Evolutionary conservation across 2,888 invertebrate species (phyloP).

Genomic region (Xestia xanthographa): DNA sequence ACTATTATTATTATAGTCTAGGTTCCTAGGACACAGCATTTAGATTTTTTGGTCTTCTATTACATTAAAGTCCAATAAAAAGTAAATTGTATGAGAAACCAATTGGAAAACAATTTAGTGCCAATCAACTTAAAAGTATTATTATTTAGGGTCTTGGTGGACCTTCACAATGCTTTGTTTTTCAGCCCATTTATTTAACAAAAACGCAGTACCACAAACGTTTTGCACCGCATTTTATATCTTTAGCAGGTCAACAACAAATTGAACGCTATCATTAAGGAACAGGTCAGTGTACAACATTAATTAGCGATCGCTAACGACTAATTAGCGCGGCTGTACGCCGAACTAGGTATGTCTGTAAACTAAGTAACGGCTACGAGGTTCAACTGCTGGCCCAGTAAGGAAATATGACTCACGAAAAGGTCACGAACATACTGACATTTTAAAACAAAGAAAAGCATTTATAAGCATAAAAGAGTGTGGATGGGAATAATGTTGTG

Average conservation of each 20-base stretch:
- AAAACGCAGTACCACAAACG: neutral
- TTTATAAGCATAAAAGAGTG: constrained; percentile 21
- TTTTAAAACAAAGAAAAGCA: constrained; percentile 71
- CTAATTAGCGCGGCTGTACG: constrained; percentile 71
- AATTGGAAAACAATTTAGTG: constrained; percentile 3
- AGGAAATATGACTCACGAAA: constrained; percentile 79
- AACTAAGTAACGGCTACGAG: constrained; percentile 63
- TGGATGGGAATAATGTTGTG: neutral
- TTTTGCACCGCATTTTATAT: constrained; percentile 6
- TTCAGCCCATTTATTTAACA: neutral
- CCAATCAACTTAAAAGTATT: too few species aligned
- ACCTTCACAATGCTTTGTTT: neutral
- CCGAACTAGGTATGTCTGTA: constrained; percentile 51
- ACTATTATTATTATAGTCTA: neutral
- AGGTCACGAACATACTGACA: constrained; percentile 81
- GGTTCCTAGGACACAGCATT: neutral
- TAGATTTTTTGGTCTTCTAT: neutral
- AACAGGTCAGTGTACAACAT: constrained; percentile 66
- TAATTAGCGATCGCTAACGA: constrained; percentile 74
- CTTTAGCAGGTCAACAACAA: constrained; percentile 40
- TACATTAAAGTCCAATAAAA: neutral
- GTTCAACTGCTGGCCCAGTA: constrained; percentile 85
- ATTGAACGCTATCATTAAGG: constrained; percentile 38
- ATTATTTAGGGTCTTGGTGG: neutral
- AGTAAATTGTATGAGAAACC: neutral